Percentiles rank a stretch among this genome's conserved stretches.
These are phyloP conservation scores for Ormyrus pomaceus DNA, from an alignment of 2,888 invertebrate genomes.

Conservation along the genomic window DNA sequence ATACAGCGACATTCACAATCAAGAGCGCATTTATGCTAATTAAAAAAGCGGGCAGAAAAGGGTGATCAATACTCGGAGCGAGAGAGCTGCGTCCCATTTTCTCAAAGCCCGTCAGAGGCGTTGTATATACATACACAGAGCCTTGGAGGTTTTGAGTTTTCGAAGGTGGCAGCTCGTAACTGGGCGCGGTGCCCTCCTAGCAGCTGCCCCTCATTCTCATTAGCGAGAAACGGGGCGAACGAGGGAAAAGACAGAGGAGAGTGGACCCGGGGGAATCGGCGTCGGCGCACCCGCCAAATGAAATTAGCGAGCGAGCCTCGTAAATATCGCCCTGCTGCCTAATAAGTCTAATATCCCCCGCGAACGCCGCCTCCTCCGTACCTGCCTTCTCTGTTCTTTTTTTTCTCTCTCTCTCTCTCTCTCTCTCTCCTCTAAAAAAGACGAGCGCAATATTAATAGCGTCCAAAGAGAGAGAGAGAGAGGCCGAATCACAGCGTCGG, in stretches of 20 bases:
- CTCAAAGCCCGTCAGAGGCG: too few relatives aligned
- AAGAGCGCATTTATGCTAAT: too few relatives aligned
- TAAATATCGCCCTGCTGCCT: slow-evolving; percentile 35
- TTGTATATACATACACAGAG: too few relatives aligned
- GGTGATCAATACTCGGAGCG: too few relatives aligned
- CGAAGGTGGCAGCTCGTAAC: background rate
- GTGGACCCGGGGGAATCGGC: slow-evolving; percentile 27
- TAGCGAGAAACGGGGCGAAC: slow-evolving; percentile 44
- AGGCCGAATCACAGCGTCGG: slow-evolving; percentile 44
- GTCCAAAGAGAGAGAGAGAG: background rate
- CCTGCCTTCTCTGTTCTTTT: background rate
- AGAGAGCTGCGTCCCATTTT: too few relatives aligned
- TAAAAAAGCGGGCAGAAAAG: too few relatives aligned
- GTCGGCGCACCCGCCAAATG: slow-evolving; percentile 48
- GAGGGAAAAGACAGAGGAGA: slow-evolving; percentile 8
- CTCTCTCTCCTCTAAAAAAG: too few relatives aligned
- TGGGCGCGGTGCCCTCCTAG: background rate
- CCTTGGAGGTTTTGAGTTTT: too few relatives aligned
- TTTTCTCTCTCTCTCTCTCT: background rate
- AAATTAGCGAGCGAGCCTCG: slow-evolving; percentile 44
- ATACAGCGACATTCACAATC: too few relatives aligned
- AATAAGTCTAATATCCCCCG: slow-evolving; percentile 49
- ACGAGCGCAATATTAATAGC: too few relatives aligned
- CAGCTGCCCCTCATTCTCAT: slow-evolving; percentile 32
- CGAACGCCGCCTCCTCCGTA: background rate